phyloP scores from a whole-genome alignment of 1,140 invertebrate species.

The Drosophila bocqueti region DNA sequence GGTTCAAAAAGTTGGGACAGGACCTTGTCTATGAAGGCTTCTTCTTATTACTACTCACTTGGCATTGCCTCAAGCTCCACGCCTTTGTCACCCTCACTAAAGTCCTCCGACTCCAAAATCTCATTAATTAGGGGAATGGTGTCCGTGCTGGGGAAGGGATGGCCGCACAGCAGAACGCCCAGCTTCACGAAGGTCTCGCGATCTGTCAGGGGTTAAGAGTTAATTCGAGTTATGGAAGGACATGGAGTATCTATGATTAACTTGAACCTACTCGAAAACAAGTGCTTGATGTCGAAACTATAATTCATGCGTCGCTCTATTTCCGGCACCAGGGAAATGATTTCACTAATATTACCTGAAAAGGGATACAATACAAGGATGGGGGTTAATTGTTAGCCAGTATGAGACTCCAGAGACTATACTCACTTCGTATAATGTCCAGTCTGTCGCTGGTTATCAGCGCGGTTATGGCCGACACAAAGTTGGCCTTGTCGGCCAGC shows the following conservation, averaged over 20 bases:
- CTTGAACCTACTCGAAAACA: conserved; percentile 73
- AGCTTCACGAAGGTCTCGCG: conserved; percentile 85
- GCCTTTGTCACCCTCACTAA: conserved; percentile 77
- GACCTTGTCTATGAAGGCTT: neutral
- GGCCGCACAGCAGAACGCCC: conserved; percentile 88
- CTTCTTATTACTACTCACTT: conserved; percentile 84
- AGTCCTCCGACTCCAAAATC: conserved; percentile 86
- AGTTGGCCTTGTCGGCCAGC: conserved; percentile 87
- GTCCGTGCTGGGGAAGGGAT: conserved; percentile 85
- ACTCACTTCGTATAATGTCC: conserved; percentile 86
- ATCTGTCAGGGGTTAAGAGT: conserved; percentile 39
- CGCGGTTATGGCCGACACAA: conserved; percentile 87
- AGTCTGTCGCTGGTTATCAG: conserved; percentile 87
- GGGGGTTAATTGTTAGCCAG: neutral
- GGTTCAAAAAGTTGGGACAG: too few relatives aligned
- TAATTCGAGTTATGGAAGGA: neutral
- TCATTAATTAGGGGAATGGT: conserved; percentile 84
- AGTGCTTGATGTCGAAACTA: conserved; percentile 77
- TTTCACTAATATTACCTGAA: conserved; percentile 66
- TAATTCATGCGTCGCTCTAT: conserved; percentile 76
- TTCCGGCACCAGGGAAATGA: conserved; percentile 70
- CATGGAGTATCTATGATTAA: neutral
- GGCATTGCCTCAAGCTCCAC: conserved; percentile 87
- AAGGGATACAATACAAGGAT: neutral
- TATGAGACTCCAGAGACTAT: neutral